Conservation (phyloP, 2,113 vertebrate genomes). For the Lates calcarifer region DNA sequence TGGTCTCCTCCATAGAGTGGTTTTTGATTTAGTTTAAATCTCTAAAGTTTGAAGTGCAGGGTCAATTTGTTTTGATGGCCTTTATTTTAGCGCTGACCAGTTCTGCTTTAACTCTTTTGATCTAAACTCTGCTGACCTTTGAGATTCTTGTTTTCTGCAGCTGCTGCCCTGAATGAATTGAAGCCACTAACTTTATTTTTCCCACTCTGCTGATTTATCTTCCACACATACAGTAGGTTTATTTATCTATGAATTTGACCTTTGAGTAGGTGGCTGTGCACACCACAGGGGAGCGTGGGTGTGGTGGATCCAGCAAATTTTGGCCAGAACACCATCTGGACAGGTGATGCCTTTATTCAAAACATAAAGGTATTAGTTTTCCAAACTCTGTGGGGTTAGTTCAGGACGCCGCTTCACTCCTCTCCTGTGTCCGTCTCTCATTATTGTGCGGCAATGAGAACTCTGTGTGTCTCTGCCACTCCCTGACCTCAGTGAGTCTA, state of each 20-base stretch:
- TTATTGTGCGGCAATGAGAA: conserved; percentile 36
- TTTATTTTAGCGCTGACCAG: neutral
- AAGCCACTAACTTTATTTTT: conserved; percentile 10
- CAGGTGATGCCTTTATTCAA: conserved; percentile 60
- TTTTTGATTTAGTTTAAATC: conserved; percentile 35
- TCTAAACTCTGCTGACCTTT: conserved; percentile 27
- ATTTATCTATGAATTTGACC: conserved; percentile 47
- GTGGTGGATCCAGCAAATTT: conserved; percentile 6
- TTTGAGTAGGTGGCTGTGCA: conserved; percentile 26
- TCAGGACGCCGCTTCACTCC: conserved; percentile 16
- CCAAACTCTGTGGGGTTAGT: conserved; percentile 39
- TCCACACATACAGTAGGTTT: conserved; percentile 25
- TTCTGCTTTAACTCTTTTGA: conserved; percentile 4
- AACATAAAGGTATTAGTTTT: conserved; percentile 49
- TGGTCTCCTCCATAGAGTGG: conserved; percentile 7
- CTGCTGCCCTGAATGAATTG: conserved; percentile 8
- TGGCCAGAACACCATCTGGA: conserved; percentile 50
- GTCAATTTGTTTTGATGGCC: conserved; percentile 13
- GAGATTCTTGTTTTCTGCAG: neutral
- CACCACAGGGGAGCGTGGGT: conserved; percentile 6
- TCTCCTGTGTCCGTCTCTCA: conserved; percentile 12
- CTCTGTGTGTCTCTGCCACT: conserved; percentile 38
- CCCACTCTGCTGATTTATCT: conserved; percentile 18
- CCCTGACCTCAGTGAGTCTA: conserved; percentile 7
- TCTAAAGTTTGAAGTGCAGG: neutral